Evolutionary conservation across 2,113 vertebrate species (phyloP).

Genomic region (Tauraco erythrolophus): DNA sequence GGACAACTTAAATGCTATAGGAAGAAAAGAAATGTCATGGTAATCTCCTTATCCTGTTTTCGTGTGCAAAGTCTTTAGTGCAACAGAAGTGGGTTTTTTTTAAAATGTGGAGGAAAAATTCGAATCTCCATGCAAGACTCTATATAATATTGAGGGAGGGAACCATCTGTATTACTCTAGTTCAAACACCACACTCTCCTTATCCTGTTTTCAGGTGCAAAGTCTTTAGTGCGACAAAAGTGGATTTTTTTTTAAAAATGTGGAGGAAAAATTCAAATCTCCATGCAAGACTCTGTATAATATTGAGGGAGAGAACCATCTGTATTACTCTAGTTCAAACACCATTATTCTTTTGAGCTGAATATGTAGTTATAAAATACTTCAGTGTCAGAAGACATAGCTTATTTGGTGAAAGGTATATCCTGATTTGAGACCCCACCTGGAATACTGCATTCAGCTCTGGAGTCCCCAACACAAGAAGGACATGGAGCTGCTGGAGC

Average conservation of each 20-base stretch:
- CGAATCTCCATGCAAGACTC: too few species aligned
- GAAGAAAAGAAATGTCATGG: not conserved
- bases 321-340: not conserved
- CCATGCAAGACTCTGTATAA: rapidly evolving
- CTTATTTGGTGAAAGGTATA: not conserved
- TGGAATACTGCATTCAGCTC: too few species aligned
- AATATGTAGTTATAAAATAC: not conserved
- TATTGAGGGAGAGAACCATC: not conserved
- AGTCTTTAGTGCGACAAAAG: not conserved
- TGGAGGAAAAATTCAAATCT: not conserved
- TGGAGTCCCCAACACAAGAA: too few species aligned
- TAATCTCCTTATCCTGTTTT: not conserved
- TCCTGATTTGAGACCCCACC: too few species aligned
- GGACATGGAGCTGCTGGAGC: too few species aligned
- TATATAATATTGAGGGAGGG: too few species aligned
- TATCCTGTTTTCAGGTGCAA: not conserved
- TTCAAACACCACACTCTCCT: too few species aligned
- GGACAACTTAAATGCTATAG: not conserved
- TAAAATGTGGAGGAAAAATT: not conserved
- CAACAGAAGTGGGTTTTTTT: not conserved
- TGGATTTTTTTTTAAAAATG: not conserved
- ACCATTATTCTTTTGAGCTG: not conserved
- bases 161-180: not conserved
- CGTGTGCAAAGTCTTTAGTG: not conserved
- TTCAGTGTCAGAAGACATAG: not conserved